A percentile compares a stretch with the other conserved stretches of the same genome.
These are phyloP conservation scores for Nyctereutes procyonoides DNA, from an alignment of 2,113 vertebrate species.

Conservation along the genomic window DNA sequence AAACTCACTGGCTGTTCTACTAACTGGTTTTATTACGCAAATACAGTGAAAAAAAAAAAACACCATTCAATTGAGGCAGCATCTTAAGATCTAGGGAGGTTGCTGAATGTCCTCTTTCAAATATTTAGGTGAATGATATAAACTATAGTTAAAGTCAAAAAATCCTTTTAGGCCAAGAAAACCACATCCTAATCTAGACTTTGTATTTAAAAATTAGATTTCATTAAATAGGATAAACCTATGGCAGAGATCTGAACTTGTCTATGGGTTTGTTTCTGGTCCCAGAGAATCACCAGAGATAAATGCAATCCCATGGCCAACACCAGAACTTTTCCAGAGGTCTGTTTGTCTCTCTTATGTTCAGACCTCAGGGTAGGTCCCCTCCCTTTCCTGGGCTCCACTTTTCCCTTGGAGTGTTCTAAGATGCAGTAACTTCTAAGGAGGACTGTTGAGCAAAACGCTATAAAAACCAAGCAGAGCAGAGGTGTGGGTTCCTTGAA, in stretches of 20 bases:
- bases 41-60: slow-evolving; percentile 33
- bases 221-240: background rate
- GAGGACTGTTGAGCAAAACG: background rate
- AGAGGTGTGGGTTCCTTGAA: background rate
- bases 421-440: background rate
- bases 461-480: background rate
- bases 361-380: background rate
- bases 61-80: background rate
- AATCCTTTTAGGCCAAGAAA: slow-evolving; percentile 21
- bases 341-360: background rate
- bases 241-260: background rate
- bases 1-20: slow-evolving; percentile 25
- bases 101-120: background rate
- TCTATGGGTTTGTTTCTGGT: background rate
- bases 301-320: background rate
- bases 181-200: slow-evolving; percentile 6
- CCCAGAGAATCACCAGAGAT: background rate
- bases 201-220: slow-evolving; percentile 47
- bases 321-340: background rate
- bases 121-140: background rate
- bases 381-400: background rate
- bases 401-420: background rate
- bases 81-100: background rate
- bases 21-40: slow-evolving; percentile 62
- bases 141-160: slow-evolving; percentile 32